phyloP scores from a whole-genome alignment of 2,113 vertebrate genomes.

The Corynorhinus townsendii region DNA sequence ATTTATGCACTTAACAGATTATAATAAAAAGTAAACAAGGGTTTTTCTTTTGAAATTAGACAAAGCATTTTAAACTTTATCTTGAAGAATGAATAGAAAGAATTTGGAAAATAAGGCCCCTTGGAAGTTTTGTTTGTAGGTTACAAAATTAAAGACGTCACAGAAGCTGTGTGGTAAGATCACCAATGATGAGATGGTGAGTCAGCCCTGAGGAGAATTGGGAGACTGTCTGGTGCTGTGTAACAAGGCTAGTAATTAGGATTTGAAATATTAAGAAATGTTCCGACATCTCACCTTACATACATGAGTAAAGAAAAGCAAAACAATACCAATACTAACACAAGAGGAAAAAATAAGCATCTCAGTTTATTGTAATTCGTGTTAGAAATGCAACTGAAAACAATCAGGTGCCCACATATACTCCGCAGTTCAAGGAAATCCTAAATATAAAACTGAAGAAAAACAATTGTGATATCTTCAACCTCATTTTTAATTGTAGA shows the following conservation, averaged over 20 bases:
- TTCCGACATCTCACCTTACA: not conserved
- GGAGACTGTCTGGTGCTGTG: fast-evolving
- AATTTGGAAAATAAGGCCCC: not conserved
- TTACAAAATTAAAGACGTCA: not conserved
- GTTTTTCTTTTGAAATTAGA: not conserved
- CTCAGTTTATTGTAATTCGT: not conserved
- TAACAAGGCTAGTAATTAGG: not conserved
- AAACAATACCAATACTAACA: not conserved
- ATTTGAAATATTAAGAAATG: not conserved
- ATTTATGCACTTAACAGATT: not conserved
- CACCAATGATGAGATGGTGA: no score
- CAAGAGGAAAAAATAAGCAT: not conserved
- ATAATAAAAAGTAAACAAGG: not conserved
- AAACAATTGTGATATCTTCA: not conserved
- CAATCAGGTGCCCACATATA: not conserved
- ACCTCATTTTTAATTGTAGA: not conserved
- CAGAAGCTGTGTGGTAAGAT: not conserved
- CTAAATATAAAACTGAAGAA: not conserved
- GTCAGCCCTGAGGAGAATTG: not conserved
- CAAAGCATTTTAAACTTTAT: not conserved
- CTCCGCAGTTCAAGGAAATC: not conserved
- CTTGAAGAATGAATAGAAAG: not conserved
- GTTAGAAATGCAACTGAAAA: not conserved
- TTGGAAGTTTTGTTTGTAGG: not conserved
- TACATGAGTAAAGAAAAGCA: not conserved